Evolutionary conservation across 2,888 invertebrate species (phyloP).

Genomic region (Ferrisia virgata): DNA sequence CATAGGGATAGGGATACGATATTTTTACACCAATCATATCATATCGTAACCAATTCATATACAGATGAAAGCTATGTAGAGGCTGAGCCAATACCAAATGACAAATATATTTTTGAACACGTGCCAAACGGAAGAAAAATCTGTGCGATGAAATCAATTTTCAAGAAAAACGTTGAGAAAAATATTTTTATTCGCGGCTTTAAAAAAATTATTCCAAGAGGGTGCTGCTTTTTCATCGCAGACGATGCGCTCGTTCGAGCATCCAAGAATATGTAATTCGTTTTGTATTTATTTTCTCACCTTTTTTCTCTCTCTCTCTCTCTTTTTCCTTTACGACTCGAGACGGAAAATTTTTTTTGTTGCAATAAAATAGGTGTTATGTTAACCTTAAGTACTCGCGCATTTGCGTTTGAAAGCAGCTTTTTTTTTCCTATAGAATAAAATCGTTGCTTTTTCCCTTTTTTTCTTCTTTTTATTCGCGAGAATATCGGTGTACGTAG

Average conservation of each 20-base stretch:
- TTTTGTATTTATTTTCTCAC: background rate
- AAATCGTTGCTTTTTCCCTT: background rate
- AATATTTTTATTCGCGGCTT: background rate
- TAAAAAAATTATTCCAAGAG: background rate
- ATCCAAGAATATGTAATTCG: constrained; percentile 5
- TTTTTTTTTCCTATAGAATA: background rate
- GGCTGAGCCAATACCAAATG: too few relatives aligned
- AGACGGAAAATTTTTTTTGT: background rate
- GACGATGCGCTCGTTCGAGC: background rate
- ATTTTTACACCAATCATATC: too few relatives aligned
- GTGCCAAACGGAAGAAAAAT: background rate
- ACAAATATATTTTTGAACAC: background rate
- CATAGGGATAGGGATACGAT: too few relatives aligned
- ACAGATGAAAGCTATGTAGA: too few relatives aligned
- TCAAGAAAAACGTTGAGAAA: background rate
- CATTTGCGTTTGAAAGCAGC: constrained; percentile 6
- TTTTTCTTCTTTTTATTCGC: background rate
- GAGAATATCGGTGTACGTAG: constrained; percentile 19
- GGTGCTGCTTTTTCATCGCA: background rate
- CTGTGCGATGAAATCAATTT: background rate
- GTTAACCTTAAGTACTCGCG: constrained; percentile 29
- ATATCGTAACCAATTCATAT: too few relatives aligned
- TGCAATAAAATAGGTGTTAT: constrained; percentile 23
- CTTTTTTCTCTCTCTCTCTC: background rate
- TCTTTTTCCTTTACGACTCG: background rate